Conservation (phyloP, 2,888 invertebrate genomes). For the Amorpha juglandis region DNA sequence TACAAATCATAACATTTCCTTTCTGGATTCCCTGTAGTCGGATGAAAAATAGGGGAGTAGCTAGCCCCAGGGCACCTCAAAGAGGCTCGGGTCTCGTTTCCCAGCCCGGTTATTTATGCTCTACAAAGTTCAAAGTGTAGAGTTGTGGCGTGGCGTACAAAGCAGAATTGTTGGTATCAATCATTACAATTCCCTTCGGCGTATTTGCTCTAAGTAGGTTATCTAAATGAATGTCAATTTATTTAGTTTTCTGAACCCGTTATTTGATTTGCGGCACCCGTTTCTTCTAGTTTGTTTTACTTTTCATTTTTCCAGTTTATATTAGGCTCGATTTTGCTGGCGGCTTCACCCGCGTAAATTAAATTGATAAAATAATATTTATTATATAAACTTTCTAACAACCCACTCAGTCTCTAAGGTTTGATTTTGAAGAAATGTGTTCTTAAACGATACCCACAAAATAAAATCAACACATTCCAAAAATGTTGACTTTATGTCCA, state of each 20-base stretch:
- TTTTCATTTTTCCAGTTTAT: background rate
- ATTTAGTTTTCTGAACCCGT: slow-evolving; percentile 25
- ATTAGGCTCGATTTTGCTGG: background rate
- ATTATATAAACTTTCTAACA: no score
- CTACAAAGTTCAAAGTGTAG: slow-evolving; percentile 32
- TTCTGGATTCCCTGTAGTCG: slow-evolving; percentile 20
- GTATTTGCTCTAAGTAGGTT: slow-evolving; percentile 28
- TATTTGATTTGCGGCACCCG: slow-evolving; percentile 25
- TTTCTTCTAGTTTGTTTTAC: background rate
- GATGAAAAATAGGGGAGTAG: slow-evolving; percentile 30
- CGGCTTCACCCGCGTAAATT: no score
- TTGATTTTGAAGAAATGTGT: no score
- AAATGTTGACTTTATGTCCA: no score
- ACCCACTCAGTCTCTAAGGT: no score
- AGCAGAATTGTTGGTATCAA: slow-evolving; percentile 31
- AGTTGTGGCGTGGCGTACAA: slow-evolving; percentile 28
- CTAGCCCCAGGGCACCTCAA: slow-evolving; percentile 29
- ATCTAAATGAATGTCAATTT: slow-evolving; percentile 29
- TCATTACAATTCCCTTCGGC: slow-evolving; percentile 30
- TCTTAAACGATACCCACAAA: no score
- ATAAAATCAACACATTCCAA: no score
- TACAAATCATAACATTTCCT: slow-evolving; percentile 26
- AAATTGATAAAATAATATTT: no score
- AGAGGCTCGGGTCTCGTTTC: slow-evolving; percentile 26
- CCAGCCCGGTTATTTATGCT: slow-evolving; percentile 30